Conservation (phyloP, 2,888 invertebrate species). For the Timema cristinae region DNA sequence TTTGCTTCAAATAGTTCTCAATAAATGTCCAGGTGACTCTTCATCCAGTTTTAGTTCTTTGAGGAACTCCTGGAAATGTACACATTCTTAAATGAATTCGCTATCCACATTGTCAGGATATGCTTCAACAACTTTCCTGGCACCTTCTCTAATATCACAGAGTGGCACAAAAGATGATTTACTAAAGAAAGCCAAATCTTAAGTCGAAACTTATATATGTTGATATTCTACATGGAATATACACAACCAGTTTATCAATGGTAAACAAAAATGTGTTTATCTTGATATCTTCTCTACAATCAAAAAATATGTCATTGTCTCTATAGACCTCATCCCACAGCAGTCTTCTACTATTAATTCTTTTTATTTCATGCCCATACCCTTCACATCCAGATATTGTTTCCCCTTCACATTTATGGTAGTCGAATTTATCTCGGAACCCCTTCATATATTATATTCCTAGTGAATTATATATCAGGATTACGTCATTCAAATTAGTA, state of each 20-base stretch:
- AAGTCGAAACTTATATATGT: background rate
- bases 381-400: no score
- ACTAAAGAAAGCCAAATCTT: conserved; percentile 10
- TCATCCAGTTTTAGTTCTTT: no score
- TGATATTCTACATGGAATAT: background rate
- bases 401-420: no score
- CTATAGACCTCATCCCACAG: no score
- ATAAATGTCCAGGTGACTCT: no score
- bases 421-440: no score
- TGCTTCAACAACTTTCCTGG: background rate
- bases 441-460: no score
- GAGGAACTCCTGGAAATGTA: background rate
- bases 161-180: background rate
- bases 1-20: no score
- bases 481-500: no score
- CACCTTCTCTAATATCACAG: background rate
- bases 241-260: conserved; percentile 2
- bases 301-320: background rate
- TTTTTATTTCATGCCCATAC: no score
- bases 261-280: conserved; percentile 8
- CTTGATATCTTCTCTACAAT: background rate
- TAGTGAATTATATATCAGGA: no score
- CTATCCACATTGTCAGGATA: background rate
- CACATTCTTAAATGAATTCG: background rate
- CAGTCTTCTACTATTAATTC: no score